A percentile compares a stretch with the other conserved stretches of the same genome.
Conservation (phyloP, 2,797 vertebrate species). For the Thaleichthys pacificus region DNA sequence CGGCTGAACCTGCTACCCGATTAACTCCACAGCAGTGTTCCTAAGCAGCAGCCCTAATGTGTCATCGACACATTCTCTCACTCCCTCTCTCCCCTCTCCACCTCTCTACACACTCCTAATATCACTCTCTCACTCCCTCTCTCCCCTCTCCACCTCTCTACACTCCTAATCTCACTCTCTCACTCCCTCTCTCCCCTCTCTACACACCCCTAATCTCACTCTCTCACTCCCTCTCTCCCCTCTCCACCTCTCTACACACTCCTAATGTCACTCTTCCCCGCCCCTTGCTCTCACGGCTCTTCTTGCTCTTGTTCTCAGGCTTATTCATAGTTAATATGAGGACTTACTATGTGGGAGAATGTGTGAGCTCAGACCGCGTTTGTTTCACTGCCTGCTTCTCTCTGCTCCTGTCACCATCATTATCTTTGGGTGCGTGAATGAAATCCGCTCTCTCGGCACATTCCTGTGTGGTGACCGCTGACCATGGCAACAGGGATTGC, state of each 20-base stretch:
- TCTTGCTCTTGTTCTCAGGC: conserved; percentile 33
- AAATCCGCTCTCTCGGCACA: conserved; percentile 65
- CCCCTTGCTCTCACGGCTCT: conserved; percentile 7
- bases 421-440: conserved; percentile 66
- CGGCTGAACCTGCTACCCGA: conserved; percentile 50
- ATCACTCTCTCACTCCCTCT: neutral
- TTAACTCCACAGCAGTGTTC: conserved; percentile 48
- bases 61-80: conserved; percentile 39
- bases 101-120: conserved; percentile 17
- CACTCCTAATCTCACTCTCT: conserved; percentile 16
- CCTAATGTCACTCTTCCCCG: conserved; percentile 39
- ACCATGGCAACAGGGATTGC: conserved; percentile 48
- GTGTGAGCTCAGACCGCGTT: conserved; percentile 31
- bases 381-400: neutral
- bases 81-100: neutral
- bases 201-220: conserved; percentile 47
- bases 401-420: conserved; percentile 55
- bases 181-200: conserved; percentile 32
- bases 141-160: neutral
- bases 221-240: conserved; percentile 41
- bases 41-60: conserved; percentile 32
- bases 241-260: conserved; percentile 41
- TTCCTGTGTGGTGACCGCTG: conserved; percentile 67
- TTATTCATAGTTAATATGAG: conserved; percentile 63
- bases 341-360: conserved; percentile 55